phyloP scores from a whole-genome alignment of 2,113 vertebrate species.

The Hippopotamus amphibius region DNA sequence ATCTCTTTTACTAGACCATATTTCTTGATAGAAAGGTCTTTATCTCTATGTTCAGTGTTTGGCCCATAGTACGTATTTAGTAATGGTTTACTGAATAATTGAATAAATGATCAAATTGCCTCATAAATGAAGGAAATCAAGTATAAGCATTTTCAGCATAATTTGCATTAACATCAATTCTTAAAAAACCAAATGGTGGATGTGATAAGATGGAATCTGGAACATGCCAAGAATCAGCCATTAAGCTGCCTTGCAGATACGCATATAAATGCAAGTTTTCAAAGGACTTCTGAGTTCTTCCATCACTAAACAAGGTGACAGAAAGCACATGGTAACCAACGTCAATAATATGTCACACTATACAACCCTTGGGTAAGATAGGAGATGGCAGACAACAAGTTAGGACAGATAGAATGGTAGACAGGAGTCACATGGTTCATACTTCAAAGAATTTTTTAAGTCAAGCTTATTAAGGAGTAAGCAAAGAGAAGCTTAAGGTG shows the following conservation, averaged over 20 bases:
- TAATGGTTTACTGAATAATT: background rate
- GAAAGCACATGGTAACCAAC: background rate
- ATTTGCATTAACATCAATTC: background rate
- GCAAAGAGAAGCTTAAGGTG: background rate
- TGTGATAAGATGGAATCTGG: background rate
- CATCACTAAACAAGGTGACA: conserved; percentile 7
- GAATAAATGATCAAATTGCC: background rate
- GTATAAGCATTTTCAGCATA: background rate
- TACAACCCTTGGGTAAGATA: background rate
- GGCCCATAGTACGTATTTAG: background rate
- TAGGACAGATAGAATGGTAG: conserved; percentile 7
- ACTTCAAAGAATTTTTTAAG: background rate
- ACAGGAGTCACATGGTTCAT: background rate
- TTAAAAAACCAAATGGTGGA: conserved; percentile 2
- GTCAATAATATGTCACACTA: background rate
- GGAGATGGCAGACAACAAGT: background rate
- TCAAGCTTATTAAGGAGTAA: background rate
- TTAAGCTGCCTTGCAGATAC: background rate
- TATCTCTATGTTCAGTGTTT: background rate
- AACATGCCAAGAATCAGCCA: background rate
- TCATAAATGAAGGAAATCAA: background rate
- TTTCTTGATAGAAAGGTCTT: background rate
- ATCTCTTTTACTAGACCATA: background rate
- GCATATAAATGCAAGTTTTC: background rate
- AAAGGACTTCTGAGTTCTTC: background rate